These are phyloP conservation scores for Drosophila nigricruria DNA, from an alignment of 2,888 invertebrate species.

Conservation along the genomic window DNA sequence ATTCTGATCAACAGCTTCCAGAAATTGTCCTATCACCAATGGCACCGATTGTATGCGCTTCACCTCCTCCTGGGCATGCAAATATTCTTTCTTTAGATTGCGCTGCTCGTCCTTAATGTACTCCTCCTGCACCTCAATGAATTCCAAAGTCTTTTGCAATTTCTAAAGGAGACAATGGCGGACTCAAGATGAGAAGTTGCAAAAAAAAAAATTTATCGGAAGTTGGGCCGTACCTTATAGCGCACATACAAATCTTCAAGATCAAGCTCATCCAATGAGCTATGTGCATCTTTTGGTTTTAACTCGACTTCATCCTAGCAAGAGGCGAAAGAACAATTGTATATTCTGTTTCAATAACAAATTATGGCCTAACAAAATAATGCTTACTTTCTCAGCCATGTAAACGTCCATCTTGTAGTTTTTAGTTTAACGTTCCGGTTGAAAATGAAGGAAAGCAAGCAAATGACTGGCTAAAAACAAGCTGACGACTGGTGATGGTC, in stretches of 20 bases:
- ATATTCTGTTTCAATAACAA: not conserved
- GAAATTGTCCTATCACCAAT: slow-evolving; percentile 98
- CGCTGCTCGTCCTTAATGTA: slow-evolving; percentile 99
- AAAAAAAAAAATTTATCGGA: not conserved
- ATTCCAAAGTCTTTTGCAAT: slow-evolving; percentile 97
- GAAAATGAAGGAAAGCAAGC: slow-evolving; percentile 23
- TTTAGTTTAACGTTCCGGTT: slow-evolving; percentile 15
- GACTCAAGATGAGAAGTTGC: too few relatives aligned
- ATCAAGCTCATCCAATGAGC: slow-evolving; percentile 92
- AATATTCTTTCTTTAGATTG: slow-evolving; percentile 98
- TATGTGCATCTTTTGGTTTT: slow-evolving; percentile 89
- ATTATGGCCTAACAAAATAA: not conserved
- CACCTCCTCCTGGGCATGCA: slow-evolving; percentile 99
- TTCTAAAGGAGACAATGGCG: slow-evolving; percentile 87
- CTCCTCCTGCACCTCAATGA: slow-evolving; percentile 99
- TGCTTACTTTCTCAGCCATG: slow-evolving; percentile 61
- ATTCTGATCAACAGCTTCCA: slow-evolving; percentile 99
- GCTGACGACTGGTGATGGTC: slow-evolving; percentile 25
- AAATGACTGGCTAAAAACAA: slow-evolving; percentile 79
- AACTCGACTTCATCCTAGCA: slow-evolving; percentile 89
- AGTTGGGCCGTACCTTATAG: slow-evolving; percentile 90
- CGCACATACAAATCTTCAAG: slow-evolving; percentile 97
- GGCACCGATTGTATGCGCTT: slow-evolving; percentile 99
- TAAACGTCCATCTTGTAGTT: slow-evolving; percentile 59
- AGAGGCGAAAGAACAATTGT: not conserved